phyloP scores from a whole-genome alignment of 2,113 vertebrate genomes.

The Cichladusa arquata region DNA sequence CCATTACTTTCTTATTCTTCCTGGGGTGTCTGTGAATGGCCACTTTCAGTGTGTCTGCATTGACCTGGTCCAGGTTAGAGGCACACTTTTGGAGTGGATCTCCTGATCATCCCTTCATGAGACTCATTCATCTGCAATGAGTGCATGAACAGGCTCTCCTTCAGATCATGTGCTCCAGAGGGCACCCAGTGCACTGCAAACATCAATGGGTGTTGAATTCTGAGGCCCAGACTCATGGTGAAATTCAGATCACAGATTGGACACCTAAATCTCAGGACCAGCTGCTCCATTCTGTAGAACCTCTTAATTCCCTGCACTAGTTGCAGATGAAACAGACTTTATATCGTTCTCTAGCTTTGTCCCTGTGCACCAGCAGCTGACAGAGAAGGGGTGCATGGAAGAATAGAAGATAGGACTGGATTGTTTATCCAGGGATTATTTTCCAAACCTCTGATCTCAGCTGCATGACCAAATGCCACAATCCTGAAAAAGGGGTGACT shows the following conservation, averaged over 20 bases:
- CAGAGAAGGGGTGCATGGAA: not conserved
- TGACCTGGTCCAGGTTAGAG: not conserved
- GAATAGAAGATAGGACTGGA: not conserved
- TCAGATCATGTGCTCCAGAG: not conserved
- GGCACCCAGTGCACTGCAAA: not conserved
- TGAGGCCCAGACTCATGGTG: not conserved
- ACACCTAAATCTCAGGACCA: not conserved
- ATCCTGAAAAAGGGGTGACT: not conserved
- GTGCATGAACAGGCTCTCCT: not conserved
- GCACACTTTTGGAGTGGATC: not conserved
- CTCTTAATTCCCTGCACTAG: not conserved
- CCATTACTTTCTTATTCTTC: not conserved
- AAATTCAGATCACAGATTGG: not conserved
- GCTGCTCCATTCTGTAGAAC: not conserved
- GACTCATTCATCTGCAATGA: not conserved
- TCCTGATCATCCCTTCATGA: not conserved
- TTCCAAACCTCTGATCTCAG: not conserved
- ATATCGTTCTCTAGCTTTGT: not conserved
- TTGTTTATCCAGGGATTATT: not conserved
- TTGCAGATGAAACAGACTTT: not conserved
- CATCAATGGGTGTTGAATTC: not conserved
- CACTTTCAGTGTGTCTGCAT: not conserved
- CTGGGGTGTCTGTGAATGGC: not conserved
- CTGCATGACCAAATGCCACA: not conserved
- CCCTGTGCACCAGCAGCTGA: rapidly evolving